These are phyloP conservation scores for Timema cristinae DNA, from an alignment of 2,888 invertebrate species.

Conservation along the genomic window DNA sequence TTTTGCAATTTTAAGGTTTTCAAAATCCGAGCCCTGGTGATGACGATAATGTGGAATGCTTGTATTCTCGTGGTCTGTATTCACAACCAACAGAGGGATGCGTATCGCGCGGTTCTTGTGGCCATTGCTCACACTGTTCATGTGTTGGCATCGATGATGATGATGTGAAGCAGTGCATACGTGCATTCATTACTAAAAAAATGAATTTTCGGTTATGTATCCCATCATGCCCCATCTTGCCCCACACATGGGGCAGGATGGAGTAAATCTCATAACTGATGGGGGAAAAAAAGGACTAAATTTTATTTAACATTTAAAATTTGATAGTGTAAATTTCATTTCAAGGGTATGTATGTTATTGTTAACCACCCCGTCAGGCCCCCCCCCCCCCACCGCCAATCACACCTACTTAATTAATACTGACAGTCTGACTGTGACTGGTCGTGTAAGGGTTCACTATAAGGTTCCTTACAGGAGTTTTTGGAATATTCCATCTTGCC, in stretches of 20 bases:
- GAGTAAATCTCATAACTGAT: background rate
- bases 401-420: too few species aligned
- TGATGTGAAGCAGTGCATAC: slow-evolving; percentile 7
- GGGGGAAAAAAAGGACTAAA: background rate
- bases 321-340: background rate
- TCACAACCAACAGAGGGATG: background rate
- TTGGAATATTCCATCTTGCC: too few species aligned
- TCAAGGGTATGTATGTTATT: slow-evolving; percentile 11
- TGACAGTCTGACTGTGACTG: too few species aligned
- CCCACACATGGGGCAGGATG: slow-evolving; percentile 2
- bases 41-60: background rate
- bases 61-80: slow-evolving; percentile 14
- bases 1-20: too few species aligned
- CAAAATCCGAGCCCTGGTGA: too few species aligned
- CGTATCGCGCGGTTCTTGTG: background rate
- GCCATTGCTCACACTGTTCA: slow-evolving; percentile 12
- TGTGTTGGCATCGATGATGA: slow-evolving; percentile 16
- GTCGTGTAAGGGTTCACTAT: too few species aligned
- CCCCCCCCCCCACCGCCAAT: background rate
- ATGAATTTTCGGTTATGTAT: background rate
- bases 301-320: slow-evolving; percentile 1
- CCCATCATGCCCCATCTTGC: slow-evolving; percentile 1
- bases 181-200: background rate
- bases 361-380: slow-evolving; percentile 17
- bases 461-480: too few species aligned